These are phyloP conservation scores for Mastacembelus armatus DNA, from an alignment of 2,797 vertebrate genomes.

Conservation along the genomic window DNA sequence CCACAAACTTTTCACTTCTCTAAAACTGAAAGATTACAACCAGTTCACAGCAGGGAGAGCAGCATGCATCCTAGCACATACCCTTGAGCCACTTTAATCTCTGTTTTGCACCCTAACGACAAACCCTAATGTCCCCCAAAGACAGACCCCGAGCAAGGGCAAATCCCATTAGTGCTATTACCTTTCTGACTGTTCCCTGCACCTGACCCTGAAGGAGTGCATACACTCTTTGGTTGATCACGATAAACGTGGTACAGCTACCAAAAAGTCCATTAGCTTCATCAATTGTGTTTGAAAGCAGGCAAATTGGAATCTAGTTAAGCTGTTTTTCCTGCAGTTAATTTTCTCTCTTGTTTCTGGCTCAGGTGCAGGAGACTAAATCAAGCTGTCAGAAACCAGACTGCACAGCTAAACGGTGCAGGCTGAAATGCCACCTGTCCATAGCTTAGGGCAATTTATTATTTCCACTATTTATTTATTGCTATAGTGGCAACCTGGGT, in stretches of 20 bases:
- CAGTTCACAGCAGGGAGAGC: constrained; percentile 72
- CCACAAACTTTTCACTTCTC: constrained; percentile 79
- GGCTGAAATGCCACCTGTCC: constrained; percentile 82
- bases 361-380: constrained; percentile 76
- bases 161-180: constrained; percentile 45
- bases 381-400: constrained; percentile 82
- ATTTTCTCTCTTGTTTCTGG: constrained; percentile 66
- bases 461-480: constrained; percentile 72
- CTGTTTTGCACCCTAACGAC: constrained; percentile 56
- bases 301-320: constrained; percentile 66
- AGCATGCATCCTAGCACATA: constrained; percentile 63
- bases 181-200: constrained; percentile 17
- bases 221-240: constrained; percentile 24
- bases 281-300: constrained; percentile 69
- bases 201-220: constrained; percentile 34
- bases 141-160: constrained; percentile 36
- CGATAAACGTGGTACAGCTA: constrained; percentile 25
- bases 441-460: constrained; percentile 75
- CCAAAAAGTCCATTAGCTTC: constrained; percentile 42
- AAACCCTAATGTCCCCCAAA: constrained; percentile 30
- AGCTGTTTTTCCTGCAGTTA: constrained; percentile 58
- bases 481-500: constrained; percentile 56
- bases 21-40: constrained; percentile 80
- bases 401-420: constrained; percentile 77
- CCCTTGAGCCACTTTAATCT: constrained; percentile 67